phyloP scores from a whole-genome alignment of 2,113 vertebrate species.

The Oncorhynchus tshawytscha region DNA sequence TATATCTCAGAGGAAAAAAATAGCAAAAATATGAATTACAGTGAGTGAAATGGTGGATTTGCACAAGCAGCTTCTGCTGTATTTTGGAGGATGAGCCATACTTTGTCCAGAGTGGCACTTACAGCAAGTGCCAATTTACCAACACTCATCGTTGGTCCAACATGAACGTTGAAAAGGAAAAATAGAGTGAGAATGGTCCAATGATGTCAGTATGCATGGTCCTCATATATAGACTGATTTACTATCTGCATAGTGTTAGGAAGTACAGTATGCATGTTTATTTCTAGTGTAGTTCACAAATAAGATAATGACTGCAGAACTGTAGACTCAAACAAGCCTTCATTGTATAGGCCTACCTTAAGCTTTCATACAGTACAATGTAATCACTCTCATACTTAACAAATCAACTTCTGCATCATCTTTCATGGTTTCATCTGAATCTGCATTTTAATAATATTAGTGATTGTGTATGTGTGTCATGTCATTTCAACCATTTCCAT shows the following conservation, averaged over 20 bases:
- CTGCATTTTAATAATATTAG: not conserved
- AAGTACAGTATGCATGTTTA: not conserved
- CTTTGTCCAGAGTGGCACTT: conserved; percentile 6
- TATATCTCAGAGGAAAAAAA: too few relatives aligned
- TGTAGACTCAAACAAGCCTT: too few relatives aligned
- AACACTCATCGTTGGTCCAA: not conserved
- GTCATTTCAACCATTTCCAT: not conserved
- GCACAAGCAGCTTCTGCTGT: too few relatives aligned
- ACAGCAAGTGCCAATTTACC: conserved; percentile 21
- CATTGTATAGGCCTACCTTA: too few relatives aligned
- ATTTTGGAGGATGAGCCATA: too few relatives aligned
- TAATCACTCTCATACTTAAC: not conserved
- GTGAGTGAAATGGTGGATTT: too few relatives aligned
- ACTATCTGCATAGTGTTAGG: not conserved
- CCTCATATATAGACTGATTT: not conserved
- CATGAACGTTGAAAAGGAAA: too few relatives aligned
- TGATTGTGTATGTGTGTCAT: not conserved
- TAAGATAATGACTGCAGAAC: too few relatives aligned
- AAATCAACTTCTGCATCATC: not conserved
- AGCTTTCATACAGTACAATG: not conserved
- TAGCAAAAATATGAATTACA: too few relatives aligned
- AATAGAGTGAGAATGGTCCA: not conserved
- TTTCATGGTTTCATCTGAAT: not conserved
- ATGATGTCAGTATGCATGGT: not conserved
- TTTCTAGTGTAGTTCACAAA: too few relatives aligned